Base-by-base conservation (phyloP, 2,113 vertebrate species). In the Nothocercus julius region DNA sequence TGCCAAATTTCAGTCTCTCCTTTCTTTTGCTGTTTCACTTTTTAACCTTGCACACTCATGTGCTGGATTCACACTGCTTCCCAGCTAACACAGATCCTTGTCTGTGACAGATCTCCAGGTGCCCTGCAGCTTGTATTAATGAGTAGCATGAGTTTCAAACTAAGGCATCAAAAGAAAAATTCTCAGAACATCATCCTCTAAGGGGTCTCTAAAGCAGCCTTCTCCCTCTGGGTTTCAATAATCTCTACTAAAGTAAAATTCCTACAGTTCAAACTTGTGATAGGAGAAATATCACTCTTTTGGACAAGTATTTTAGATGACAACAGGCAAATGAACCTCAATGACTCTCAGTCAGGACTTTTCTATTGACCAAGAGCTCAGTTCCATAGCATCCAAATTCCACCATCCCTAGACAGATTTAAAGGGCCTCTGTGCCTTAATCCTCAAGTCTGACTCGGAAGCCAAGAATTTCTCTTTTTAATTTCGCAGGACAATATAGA, bases 61-160 rank as follows among this genome's bases (percentile, higher is more conserved):
- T 8, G 11, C 18, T 67, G 18, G 38, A 93, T 74, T 95, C 91
- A 89, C 72, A 79, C 67, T 27, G 40, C 74, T 91, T 87, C 45
- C 36, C 28, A 94, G 45, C 77, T 95, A 73, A 66, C 36, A 38
- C 9, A 83, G 87, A 70, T 42, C 49, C 40, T 80, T 87, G 72
- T 54, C 84, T 90, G 32, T 77, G 61, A 83, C 40, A 81, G 72
- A 40, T 90, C 58, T 89, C 70, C 74, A 15, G 20, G 83, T n/a
- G 68, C 44, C 30, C 89, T 56, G 28, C 42, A 73, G 54, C 62
- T 77, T 22, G 8, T 90, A 56, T 51, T 94, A 78, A 94, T 68
- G 24, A 96, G 85, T 59, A 94, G 54, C 92, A 94, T 32, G 72
- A 90, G 47, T 92, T 97, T 95, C 85, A 95, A 82, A 94, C 83